phyloP scores from a whole-genome alignment of 2,797 vertebrate genomes.

The Aratinga solstitialis region DNA sequence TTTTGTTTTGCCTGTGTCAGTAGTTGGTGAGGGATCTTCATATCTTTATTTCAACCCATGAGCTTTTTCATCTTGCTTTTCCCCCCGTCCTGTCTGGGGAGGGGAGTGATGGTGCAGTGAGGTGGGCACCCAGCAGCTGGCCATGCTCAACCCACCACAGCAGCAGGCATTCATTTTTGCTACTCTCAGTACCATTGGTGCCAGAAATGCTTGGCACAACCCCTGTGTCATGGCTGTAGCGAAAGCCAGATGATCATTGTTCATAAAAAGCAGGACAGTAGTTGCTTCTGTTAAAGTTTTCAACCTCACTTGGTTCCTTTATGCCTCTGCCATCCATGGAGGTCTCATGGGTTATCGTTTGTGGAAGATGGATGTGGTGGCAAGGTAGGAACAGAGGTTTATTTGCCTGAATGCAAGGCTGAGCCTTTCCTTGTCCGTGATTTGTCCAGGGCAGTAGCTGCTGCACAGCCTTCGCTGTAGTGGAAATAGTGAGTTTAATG shows the following conservation, averaged over 20 bases:
- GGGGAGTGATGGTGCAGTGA: neutral
- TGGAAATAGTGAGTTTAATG: neutral
- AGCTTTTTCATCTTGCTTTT: neutral
- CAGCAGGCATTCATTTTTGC: neutral
- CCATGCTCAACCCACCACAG: neutral
- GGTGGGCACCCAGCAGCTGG: neutral
- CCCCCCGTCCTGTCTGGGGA: neutral
- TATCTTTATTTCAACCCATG: neutral
- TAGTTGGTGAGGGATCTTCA: too few species aligned
- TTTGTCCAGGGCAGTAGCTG: neutral
- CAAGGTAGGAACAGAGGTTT: neutral
- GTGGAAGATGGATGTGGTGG: neutral
- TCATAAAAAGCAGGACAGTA: neutral
- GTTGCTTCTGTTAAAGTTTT: neutral
- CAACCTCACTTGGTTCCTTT: neutral
- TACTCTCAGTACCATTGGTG: neutral
- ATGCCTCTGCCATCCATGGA: accelerated
- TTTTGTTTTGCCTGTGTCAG: neutral
- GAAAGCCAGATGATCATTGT: neutral
- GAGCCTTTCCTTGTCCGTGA: neutral
- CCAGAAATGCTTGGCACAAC: neutral
- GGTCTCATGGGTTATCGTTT: accelerated
- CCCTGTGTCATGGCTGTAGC: neutral
- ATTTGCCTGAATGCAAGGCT: neutral
- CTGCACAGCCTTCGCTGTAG: neutral